phyloP scores from a whole-genome alignment of 1,140 invertebrate species.

The Lepidurus arcticus region DNA sequence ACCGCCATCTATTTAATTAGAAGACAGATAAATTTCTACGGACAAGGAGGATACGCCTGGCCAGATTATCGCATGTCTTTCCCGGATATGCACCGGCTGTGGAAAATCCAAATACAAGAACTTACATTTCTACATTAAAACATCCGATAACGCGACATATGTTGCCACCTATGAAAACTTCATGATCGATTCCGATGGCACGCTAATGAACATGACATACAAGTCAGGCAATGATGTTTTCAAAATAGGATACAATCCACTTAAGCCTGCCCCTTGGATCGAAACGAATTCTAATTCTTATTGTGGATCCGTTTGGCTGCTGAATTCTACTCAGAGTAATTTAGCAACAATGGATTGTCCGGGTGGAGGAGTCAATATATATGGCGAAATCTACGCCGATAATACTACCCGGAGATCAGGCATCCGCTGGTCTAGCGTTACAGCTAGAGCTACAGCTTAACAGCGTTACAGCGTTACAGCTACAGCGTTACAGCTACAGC shows the following conservation, averaged over 20 bases:
- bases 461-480: no score
- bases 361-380: background rate
- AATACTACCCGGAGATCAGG: no score
- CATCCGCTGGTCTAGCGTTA: no score
- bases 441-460: no score
- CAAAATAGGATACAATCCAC: background rate
- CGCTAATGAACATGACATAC: background rate
- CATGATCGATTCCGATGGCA: background rate
- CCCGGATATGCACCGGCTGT: no score
- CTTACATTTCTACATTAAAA: no score
- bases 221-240: background rate
- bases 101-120: no score
- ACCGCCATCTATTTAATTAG: accelerated
- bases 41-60: no score
- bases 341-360: background rate
- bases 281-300: background rate
- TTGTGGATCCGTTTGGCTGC: background rate
- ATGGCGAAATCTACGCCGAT: no score
- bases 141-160: background rate
- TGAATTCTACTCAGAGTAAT: background rate
- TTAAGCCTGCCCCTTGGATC: background rate
- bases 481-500: no score
- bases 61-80: no score
- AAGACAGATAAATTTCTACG: no score
- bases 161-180: background rate